phyloP scores from a whole-genome alignment of 2,113 vertebrate genomes.

The Nipponia nippon region DNA sequence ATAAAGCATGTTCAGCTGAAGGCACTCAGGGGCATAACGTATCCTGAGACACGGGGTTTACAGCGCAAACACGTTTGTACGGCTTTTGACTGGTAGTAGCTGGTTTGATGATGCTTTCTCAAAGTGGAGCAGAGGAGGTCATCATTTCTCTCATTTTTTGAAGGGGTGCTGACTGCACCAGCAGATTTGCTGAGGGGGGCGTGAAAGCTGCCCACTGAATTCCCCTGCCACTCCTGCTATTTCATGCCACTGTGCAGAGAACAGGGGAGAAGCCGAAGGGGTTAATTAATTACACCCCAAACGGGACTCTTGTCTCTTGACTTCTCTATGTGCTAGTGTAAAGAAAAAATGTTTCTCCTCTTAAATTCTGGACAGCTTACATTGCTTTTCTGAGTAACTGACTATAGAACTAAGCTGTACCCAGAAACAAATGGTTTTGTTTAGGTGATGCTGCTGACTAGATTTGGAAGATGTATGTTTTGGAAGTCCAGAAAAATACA shows the following conservation, averaged over 20 bases:
- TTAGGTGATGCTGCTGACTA: neutral
- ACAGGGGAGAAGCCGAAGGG: neutral
- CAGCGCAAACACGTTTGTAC: rapidly evolving
- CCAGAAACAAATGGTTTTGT: neutral
- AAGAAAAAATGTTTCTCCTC: neutral
- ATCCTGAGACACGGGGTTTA: neutral
- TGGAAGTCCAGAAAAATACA: neutral
- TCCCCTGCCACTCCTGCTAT: neutral
- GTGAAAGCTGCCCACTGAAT: neutral
- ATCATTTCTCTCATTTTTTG: rapidly evolving
- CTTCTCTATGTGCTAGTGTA: neutral
- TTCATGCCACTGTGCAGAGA: neutral
- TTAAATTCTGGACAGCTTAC: neutral
- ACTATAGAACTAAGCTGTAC: neutral
- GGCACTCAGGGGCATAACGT: neutral
- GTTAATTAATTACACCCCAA: neutral
- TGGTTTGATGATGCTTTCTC: neutral
- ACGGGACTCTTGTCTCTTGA: neutral
- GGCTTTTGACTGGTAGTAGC: neutral
- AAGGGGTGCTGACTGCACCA: neutral
- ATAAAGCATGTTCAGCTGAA: neutral
- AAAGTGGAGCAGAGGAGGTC: neutral
- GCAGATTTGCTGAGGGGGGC: neutral
- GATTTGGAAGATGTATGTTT: neutral
- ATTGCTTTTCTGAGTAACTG: neutral